Evolutionary conservation across 2,113 vertebrate species (phyloP).

Genomic region (Geococcyx californianus): DNA sequence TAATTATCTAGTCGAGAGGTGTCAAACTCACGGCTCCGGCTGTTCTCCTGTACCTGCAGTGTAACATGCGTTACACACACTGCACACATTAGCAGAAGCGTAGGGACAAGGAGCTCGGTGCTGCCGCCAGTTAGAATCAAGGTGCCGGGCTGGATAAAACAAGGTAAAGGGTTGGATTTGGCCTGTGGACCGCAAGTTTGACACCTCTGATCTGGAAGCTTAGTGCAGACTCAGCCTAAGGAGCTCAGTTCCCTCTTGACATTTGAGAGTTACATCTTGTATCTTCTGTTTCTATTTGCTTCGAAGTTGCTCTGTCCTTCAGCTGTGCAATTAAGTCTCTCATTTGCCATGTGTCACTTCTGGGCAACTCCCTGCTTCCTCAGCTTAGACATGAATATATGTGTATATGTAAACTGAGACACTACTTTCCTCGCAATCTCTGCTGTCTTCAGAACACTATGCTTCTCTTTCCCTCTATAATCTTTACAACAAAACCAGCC

Average conservation of each 20-base stretch:
- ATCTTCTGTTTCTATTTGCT: not conserved
- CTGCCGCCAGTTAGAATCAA: no score
- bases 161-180: no score
- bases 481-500: not conserved
- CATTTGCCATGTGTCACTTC: not conserved
- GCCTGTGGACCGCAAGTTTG: no score
- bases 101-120: no score
- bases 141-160: no score
- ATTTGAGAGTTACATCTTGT: not conserved
- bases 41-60: no score
- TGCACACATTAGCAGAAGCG: no score
- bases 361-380: not conserved
- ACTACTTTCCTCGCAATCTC: not conserved
- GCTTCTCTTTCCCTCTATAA: not conserved
- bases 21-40: no score
- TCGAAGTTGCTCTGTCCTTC: not conserved
- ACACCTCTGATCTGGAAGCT: not conserved
- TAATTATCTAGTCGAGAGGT: not conserved
- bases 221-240: not conserved
- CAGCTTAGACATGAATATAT: not conserved
- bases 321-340: accelerated
- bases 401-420: not conserved
- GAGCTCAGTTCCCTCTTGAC: not conserved
- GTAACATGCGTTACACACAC: no score
- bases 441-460: not conserved